Conservation (phyloP, 2,797 vertebrate species). For the Phaenicophaeus curvirostris region DNA sequence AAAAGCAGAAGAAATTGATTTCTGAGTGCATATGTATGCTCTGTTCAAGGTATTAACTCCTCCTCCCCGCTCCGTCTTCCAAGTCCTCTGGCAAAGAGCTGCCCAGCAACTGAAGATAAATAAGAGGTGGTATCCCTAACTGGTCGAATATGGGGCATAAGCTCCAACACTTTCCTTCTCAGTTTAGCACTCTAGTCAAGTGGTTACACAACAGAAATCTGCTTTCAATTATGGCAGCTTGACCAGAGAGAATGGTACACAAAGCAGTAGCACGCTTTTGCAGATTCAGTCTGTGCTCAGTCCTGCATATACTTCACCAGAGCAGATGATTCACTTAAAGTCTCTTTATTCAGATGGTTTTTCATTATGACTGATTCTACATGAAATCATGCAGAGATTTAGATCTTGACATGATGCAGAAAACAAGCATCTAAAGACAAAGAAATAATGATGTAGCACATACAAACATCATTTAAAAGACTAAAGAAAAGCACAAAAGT, state of each 20-base stretch:
- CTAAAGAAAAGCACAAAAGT: background rate
- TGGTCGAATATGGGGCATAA: background rate
- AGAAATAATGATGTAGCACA: background rate
- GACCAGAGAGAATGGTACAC: slow-evolving; percentile 2
- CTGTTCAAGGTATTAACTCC: background rate
- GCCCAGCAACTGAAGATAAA: background rate
- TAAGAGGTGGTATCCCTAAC: background rate
- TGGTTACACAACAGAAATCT: slow-evolving; percentile 15
- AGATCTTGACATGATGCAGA: background rate
- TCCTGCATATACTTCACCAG: background rate
- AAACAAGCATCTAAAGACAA: background rate
- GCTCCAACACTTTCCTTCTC: slow-evolving; percentile 19
- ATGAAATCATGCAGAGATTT: background rate
- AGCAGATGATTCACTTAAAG: background rate
- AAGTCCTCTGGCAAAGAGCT: background rate
- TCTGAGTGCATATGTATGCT: background rate
- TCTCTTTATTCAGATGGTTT: background rate
- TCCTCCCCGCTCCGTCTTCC: background rate
- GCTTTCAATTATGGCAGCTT: slow-evolving; percentile 46
- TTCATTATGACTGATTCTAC: background rate
- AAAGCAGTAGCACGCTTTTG: background rate
- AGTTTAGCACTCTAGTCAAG: background rate
- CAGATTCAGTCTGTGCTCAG: background rate
- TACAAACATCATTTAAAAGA: background rate
- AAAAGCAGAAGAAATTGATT: slow-evolving; percentile 21